A percentile compares a stretch with the other conserved stretches of the same genome.
Evolutionary conservation across 2,888 invertebrate species (phyloP).

Genomic region (Serrognathus titanus): DNA sequence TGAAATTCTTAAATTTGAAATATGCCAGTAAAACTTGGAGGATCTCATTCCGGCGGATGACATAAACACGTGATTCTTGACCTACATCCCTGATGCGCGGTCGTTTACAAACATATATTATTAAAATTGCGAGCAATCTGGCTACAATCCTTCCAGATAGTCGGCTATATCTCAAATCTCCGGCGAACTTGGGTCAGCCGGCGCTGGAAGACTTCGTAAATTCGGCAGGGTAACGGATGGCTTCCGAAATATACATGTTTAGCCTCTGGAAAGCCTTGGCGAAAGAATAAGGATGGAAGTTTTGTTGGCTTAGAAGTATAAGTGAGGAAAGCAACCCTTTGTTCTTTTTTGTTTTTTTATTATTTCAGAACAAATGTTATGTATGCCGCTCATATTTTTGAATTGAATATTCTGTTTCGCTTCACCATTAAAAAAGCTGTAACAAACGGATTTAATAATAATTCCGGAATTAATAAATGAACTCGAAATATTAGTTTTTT

Average conservation of each 20-base stretch:
- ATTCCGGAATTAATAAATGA: too few species aligned
- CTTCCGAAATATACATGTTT: not conserved
- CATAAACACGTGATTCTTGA: not conserved
- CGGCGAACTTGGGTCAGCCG: too few species aligned
- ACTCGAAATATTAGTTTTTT: too few species aligned
- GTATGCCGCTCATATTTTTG: too few species aligned
- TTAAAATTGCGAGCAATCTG: conserved; percentile 4
- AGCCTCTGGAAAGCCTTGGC: not conserved
- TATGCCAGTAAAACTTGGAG: not conserved
- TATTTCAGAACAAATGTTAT: too few species aligned
- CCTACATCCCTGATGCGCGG: not conserved
- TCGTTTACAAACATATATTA: conserved; percentile 6
- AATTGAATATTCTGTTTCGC: too few species aligned
- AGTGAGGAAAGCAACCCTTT: too few species aligned
- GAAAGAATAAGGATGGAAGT: not conserved
- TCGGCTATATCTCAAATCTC: not conserved
- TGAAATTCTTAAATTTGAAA: not conserved
- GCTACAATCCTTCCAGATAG: not conserved
- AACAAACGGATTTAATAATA: too few species aligned
- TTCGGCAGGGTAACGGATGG: not conserved
- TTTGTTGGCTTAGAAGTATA: not conserved
- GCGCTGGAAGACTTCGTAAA: too few species aligned
- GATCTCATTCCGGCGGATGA: not conserved
- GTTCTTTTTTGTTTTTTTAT: too few species aligned
- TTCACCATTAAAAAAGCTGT: too few species aligned